phyloP scores from a whole-genome alignment of 92 coral and sea anemone species.

The Phenganax marumi region DNA sequence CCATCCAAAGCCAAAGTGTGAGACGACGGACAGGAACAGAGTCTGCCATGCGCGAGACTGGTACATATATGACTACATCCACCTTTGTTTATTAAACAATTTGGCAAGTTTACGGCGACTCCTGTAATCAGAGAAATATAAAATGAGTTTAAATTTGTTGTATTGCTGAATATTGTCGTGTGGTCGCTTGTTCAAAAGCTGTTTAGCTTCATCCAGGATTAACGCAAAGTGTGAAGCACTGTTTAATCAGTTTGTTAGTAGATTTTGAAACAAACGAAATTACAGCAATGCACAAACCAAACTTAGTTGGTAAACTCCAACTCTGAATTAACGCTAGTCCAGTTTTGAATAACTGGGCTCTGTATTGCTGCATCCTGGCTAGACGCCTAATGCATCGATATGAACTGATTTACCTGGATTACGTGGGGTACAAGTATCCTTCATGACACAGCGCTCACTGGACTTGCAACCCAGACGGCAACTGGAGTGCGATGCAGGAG shows the following conservation, averaged over 20 bases:
- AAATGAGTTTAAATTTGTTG: no score
- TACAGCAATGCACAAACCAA: no score
- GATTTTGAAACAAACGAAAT: no score
- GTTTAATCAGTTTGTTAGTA: no score
- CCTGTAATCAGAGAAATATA: not conserved
- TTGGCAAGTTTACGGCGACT: conserved; percentile 44
- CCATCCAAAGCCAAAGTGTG: conserved; percentile 67
- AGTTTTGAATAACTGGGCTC: not conserved
- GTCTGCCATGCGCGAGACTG: conserved; percentile 39
- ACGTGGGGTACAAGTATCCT: conserved; percentile 67
- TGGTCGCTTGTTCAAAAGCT: no score
- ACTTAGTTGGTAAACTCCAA: not conserved
- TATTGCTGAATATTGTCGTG: no score
- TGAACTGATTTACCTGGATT: conserved; percentile 32
- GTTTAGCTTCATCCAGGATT: no score
- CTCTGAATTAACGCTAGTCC: not conserved
- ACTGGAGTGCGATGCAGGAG: conserved; percentile 56
- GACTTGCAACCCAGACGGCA: conserved; percentile 62
- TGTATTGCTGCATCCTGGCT: not conserved
- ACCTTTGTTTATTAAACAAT: conserved; percentile 69
- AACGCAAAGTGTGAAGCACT: no score
- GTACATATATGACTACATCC: conserved; percentile 85
- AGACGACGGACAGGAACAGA: conserved; percentile 68
- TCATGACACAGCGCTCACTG: conserved; percentile 67
- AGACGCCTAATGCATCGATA: not conserved